Percentiles rank a stretch among this genome's conserved stretches.
phyloP scores from a whole-genome alignment of 1,140 invertebrate genomes.

The Choristoneura fumiferana region DNA sequence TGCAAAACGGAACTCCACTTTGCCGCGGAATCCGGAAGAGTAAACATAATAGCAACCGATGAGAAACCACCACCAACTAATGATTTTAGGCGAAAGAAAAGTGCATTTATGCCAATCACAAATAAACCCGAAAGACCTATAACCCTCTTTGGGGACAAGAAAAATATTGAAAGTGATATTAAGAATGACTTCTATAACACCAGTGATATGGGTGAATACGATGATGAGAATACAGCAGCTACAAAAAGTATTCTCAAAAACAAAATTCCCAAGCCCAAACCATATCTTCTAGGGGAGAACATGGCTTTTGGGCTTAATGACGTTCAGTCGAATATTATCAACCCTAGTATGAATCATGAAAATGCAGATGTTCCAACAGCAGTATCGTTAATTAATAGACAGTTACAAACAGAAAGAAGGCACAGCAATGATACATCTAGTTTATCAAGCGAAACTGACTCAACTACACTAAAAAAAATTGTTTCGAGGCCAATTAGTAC shows the following conservation, averaged over 20 bases:
- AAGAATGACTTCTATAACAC: constrained; percentile 26
- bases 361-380: constrained; percentile 34
- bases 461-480: constrained; percentile 29
- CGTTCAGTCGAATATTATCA: constrained; percentile 23
- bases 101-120: constrained; percentile 68
- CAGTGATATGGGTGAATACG: constrained; percentile 47
- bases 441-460: constrained; percentile 32
- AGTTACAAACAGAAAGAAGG: constrained; percentile 46
- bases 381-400: constrained; percentile 62
- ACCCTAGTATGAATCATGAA: constrained; percentile 27
- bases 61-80: constrained; percentile 90
- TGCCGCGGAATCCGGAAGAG: constrained; percentile 88
- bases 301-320: constrained; percentile 65
- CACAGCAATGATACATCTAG: constrained; percentile 41
- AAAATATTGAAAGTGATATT: constrained; percentile 23
- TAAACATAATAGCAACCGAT: constrained; percentile 92
- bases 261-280: constrained; percentile 83
- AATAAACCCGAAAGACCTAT: constrained; percentile 67
- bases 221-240: constrained; percentile 78
- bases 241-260: constrained; percentile 86
- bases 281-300: constrained; percentile 83
- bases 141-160: constrained; percentile 63
- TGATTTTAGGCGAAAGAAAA: constrained; percentile 84
- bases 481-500: constrained; percentile 47
- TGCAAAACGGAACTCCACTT: constrained; percentile 93